Evolutionary conservation across 2,888 invertebrate genomes (phyloP).

Genomic region (Pycnomerus fuliginosus): DNA sequence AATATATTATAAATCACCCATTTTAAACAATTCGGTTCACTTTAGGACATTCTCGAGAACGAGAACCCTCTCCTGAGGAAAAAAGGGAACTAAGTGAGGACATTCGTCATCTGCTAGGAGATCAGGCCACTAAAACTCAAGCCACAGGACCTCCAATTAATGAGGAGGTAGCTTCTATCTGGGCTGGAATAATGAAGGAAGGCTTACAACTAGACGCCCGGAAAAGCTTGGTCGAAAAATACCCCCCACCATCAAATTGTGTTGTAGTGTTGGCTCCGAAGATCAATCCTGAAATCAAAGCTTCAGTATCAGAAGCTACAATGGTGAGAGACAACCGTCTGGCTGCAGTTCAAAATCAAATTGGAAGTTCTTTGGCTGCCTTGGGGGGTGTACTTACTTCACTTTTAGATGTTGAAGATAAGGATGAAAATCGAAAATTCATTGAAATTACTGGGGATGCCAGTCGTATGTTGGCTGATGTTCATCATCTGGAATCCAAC

Average conservation of each 20-base stretch:
- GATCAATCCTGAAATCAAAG: conserved; percentile 6
- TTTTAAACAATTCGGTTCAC: no score
- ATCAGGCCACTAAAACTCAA: no score
- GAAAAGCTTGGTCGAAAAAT: conserved; percentile 3
- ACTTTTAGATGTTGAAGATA: conserved; percentile 5
- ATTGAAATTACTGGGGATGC: no score
- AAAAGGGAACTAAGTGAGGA: no score
- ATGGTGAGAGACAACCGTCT: background rate
- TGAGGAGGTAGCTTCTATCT: background rate
- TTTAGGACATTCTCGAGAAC: no score
- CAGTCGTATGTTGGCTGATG: no score
- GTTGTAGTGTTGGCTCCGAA: background rate
- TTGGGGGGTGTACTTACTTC: conserved; percentile 2
- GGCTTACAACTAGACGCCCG: conserved; percentile 6
- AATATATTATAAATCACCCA: no score
- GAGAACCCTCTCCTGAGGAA: no score
- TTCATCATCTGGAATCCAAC: conserved; percentile 4
- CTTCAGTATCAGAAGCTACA: background rate
- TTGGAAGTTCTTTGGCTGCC: conserved; percentile 2
- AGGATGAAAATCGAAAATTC: background rate
- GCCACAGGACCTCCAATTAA: no score
- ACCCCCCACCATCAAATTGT: conserved; percentile 5
- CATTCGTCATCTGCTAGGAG: no score
- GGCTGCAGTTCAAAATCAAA: conserved; percentile 2
- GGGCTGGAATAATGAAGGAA: conserved; percentile 6